Evolutionary conservation across 2,888 invertebrate genomes (phyloP), one percentile per base, ranked within the genome.

Genomic region (Xestia c-nigrum): DNA sequence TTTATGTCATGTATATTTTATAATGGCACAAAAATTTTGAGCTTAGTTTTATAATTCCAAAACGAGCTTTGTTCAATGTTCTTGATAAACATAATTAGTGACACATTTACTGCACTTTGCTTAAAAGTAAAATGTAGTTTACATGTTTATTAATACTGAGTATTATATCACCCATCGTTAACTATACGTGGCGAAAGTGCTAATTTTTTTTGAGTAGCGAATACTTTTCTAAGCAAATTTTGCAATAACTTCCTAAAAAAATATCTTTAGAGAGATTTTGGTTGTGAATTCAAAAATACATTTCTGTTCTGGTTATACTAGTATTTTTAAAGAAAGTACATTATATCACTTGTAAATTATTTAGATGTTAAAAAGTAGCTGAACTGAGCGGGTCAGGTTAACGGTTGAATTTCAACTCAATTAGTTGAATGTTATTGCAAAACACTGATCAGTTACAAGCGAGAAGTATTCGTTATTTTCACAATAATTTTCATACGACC

Each of bases 141-240:
- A 93, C 91, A 92, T 78, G 81, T 83, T 83, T 89, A 90, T 91
- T 93, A 93, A 94, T 94, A 94, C 93, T 94, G 94, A 92, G 87
- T 93, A 93, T 89, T 90, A 87, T 91, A 84, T 91, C 91, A 90
- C 90, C 91, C 87, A 84, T 87, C 78, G 86, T 80, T 84, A 82
- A 78, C 80, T 85, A 89, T 80, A 83, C 84, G 87, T 83, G 88
- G 88, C 87, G 87, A 87, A 68, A 43, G 82, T 88, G 83, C 84
- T 87, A 86, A 84, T 67, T 76, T 88, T 90, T 90, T 89, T 90
- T 89, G 87, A 87, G 83, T 88, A 89, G 80, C 87, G 89, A 91
- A 90, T 90, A 90, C 87, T 87, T 88, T 88, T 87, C 86, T 77
- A 72, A 64, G 80, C 72, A 79, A 71, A 85, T 89, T 89, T 90